Conservation (phyloP, 2,113 vertebrate genomes). For the Ceratotherium simum region DNA sequence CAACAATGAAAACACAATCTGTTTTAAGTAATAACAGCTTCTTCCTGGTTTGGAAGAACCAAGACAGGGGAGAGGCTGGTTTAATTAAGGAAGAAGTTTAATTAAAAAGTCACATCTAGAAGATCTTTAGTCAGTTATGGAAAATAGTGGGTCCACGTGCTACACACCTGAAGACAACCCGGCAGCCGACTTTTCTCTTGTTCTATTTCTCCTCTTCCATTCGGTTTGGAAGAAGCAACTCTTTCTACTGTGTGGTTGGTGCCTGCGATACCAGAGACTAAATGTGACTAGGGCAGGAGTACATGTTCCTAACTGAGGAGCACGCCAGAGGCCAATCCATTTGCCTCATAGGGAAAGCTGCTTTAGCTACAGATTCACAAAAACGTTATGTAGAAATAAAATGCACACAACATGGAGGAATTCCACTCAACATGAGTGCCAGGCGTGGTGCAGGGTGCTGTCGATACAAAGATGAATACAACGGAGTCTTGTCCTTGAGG, state of each 20-base stretch:
- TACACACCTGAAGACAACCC: neutral
- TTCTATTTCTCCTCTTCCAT: neutral
- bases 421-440: neutral
- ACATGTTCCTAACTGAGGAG: neutral
- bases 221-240: neutral
- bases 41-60: neutral
- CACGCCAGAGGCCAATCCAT: neutral
- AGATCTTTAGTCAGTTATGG: neutral
- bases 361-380: neutral
- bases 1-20: neutral
- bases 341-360: neutral
- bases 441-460: neutral
- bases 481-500: neutral
- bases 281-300: neutral
- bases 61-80: neutral
- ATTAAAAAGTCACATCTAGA: neutral
- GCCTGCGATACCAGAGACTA: neutral
- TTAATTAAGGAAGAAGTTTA: neutral
- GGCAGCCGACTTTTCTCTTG: neutral
- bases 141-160: neutral
- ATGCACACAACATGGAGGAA: neutral
- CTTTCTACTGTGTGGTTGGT: neutral
- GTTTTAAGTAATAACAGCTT: neutral
- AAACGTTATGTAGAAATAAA: neutral
- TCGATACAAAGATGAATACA: neutral